Evolutionary conservation across 2,888 invertebrate genomes (phyloP), one percentile per base, ranked within the genome.

Genomic region (Crematogaster levior): DNA sequence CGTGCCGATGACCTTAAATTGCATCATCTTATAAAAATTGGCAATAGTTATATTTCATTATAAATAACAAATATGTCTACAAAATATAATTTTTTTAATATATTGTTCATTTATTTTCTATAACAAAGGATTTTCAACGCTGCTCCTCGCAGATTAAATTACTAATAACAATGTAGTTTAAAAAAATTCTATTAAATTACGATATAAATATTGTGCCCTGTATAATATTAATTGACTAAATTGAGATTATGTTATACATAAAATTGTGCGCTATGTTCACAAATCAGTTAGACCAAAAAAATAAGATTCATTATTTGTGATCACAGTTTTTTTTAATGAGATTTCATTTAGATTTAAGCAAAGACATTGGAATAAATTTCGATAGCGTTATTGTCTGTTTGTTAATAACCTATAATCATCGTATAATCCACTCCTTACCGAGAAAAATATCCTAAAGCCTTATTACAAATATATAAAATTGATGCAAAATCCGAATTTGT

Each of bases 161-260:
- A 68, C 1, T 66, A 21, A 75, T 46, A 12, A 3, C 34, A 86
- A 85, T 34, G 30, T 81, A 72, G 73, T 68, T 51, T 56, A 61
- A 83, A 75, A 46, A 73, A 74, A 58, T 87, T 77, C 82, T 70
- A 82, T 79, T 68, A 66, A 85, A 61, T 27, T 79, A 73, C 51
- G 66, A 82, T 77, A 68, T 84, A 89, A 86, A 88, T 89, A n/a
- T n/a, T 89, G 89, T 88, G 88, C 90, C 84, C 85, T 82, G 74
- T 83, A 82, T 24, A 87, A 73, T 58, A 58, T 84, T 83, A 85
- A 89, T 89, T 89, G 90, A 89, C 81, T 61, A 70, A 82, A 85
- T 84, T 30, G 51, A 86, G 81, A 84, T 60, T 68, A 66, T 34
- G n/a, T 77, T 27, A 37, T 40, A 53, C 34, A 15, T 48, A 18